phyloP scores from a whole-genome alignment of 2,113 vertebrate species.

The Microtus montanus region DNA sequence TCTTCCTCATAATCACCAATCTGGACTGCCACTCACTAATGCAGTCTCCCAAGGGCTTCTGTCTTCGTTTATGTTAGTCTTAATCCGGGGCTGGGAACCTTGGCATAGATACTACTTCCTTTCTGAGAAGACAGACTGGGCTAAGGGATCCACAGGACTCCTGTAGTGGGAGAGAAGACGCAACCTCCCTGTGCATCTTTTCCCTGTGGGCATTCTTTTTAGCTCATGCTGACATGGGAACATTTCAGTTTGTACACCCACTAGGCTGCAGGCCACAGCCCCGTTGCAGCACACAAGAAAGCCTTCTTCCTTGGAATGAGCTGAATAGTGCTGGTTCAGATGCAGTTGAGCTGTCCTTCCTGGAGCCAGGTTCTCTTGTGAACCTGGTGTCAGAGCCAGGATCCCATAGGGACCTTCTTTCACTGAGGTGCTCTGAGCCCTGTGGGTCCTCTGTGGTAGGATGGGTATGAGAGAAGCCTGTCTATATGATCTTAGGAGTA shows the following conservation, averaged over 20 bases:
- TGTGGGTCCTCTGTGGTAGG: not conserved
- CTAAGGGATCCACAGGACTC: not conserved
- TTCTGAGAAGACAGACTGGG: not conserved
- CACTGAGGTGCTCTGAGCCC: not conserved
- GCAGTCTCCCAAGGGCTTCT: not conserved
- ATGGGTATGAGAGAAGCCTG: not conserved
- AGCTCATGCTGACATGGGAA: fast-evolving
- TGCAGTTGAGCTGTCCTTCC: not conserved
- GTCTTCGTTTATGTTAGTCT: not conserved
- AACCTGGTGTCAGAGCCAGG: not conserved
- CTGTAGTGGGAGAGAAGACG: not conserved
- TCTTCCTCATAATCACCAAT: not conserved
- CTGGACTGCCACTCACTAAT: not conserved
- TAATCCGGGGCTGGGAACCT: not conserved
- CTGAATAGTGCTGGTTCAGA: not conserved
- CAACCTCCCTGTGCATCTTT: not conserved
- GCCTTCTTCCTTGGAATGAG: not conserved
- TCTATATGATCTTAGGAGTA: not conserved
- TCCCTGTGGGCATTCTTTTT: not conserved
- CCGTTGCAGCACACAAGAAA: not conserved
- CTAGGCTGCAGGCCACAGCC: not conserved
- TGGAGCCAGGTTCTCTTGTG: not conserved
- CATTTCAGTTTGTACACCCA: too few relatives aligned
- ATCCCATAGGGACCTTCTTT: not conserved
- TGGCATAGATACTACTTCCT: not conserved